These are phyloP conservation scores for Protobothrops mucrosquamatus DNA, from an alignment of 2,113 vertebrate species.

Conservation along the genomic window DNA sequence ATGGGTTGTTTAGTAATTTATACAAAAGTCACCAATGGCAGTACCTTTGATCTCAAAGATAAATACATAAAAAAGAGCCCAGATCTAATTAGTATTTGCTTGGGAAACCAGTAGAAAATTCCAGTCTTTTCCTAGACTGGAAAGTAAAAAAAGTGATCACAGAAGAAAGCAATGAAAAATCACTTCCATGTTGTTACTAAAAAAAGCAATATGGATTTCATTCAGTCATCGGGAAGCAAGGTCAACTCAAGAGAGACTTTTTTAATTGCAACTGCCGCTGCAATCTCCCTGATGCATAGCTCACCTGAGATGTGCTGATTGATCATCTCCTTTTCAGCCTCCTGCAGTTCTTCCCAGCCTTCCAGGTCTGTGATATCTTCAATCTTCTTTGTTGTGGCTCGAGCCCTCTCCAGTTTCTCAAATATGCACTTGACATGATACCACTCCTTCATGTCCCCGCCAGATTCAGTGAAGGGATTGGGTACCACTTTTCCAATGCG, in stretches of 20 bases:
- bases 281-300: background rate
- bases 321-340: conserved; percentile 87
- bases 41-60: background rate
- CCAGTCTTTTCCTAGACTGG: background rate
- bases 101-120: background rate
- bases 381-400: conserved; percentile 94
- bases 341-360: conserved; percentile 93
- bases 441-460: conserved; percentile 98
- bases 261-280: background rate
- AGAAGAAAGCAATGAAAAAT: background rate
- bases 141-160: background rate
- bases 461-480: conserved; percentile 96
- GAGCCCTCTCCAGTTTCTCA: conserved; percentile 92
- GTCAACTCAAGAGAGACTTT: background rate
- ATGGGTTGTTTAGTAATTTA: background rate
- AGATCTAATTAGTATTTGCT: background rate
- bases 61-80: background rate
- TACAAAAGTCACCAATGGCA: background rate
- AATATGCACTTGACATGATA: conserved; percentile 96
- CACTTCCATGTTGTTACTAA: background rate
- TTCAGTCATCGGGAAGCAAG: background rate
- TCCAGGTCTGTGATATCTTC: conserved; percentile 95
- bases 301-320: conserved; percentile 86
- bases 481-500: conserved; percentile 95
- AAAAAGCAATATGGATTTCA: background rate